These are phyloP conservation scores for Patiria pectinifera DNA, from an alignment of 53 echinoderm and acorn worm genomes.

Conservation along the genomic window DNA sequence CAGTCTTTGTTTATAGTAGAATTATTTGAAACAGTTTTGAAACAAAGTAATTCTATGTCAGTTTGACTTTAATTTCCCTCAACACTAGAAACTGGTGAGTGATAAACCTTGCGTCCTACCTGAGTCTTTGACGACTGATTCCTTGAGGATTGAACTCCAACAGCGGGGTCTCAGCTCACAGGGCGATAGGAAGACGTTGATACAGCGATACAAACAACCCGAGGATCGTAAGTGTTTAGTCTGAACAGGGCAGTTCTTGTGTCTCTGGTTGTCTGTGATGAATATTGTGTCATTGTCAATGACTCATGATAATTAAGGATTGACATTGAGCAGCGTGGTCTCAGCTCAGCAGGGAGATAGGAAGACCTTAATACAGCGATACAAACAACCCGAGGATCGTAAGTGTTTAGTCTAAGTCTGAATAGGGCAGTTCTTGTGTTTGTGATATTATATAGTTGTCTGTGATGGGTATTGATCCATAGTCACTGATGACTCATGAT, in stretches of 20 bases:
- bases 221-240: slow-evolving; percentile 11
- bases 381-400: slow-evolving; percentile 66
- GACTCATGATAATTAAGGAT: too few relatives aligned
- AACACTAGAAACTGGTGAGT: slow-evolving; percentile 40
- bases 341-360: slow-evolving; percentile 45
- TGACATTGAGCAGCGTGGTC: slow-evolving; percentile 47
- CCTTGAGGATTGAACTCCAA: slow-evolving; percentile 54
- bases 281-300: too few relatives aligned
- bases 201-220: slow-evolving; percentile 56
- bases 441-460: not conserved
- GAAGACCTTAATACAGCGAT: slow-evolving; percentile 45
- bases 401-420: slow-evolving; percentile 14
- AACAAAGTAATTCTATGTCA: not conserved
- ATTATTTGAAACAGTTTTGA: too few relatives aligned
- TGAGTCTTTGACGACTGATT: slow-evolving; percentile 50
- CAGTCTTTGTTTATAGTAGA: too few relatives aligned
- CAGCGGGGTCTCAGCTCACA: slow-evolving; percentile 51
- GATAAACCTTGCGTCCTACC: slow-evolving; percentile 60
- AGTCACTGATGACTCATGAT: not conserved
- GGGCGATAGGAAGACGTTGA: slow-evolving; percentile 37
- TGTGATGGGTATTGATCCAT: not conserved
- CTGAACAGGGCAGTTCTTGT: too few relatives aligned
- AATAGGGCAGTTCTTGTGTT: not conserved
- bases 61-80: not conserved
- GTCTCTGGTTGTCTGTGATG: too few relatives aligned